Evolutionary conservation across 1,140 invertebrate species (phyloP).

Genomic region (Hycleus phaleratus): DNA sequence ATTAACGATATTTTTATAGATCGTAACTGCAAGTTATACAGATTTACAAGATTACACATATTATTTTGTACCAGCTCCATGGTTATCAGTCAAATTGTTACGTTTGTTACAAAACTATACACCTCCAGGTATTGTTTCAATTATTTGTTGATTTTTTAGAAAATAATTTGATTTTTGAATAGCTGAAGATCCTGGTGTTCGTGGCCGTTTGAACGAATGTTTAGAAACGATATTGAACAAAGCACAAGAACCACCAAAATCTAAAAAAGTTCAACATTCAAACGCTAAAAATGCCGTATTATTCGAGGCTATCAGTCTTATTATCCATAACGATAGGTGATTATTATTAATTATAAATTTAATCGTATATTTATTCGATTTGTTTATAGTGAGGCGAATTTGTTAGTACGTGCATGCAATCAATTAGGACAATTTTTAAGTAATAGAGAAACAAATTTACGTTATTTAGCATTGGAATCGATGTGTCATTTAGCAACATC

Average conservation of each 20-base stretch:
- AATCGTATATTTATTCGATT: neutral
- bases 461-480: slow-evolving; percentile 96
- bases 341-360: slow-evolving; percentile 1
- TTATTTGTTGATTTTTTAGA: neutral
- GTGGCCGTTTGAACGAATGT: slow-evolving; percentile 93
- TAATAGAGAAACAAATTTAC: slow-evolving; percentile 96
- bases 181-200: slow-evolving; percentile 87
- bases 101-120: slow-evolving; percentile 97
- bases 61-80: slow-evolving; percentile 99
- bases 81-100: slow-evolving; percentile 97
- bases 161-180: slow-evolving; percentile 11
- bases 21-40: slow-evolving; percentile 96
- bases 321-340: slow-evolving; percentile 95
- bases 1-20: slow-evolving; percentile 49
- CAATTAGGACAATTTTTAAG: slow-evolving; percentile 98
- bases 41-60: slow-evolving; percentile 99
- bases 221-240: slow-evolving; percentile 99
- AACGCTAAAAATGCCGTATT: slow-evolving; percentile 99
- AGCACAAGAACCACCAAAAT: slow-evolving; percentile 98
- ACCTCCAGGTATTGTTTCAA: slow-evolving; percentile 64
- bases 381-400: slow-evolving; percentile 77
- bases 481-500: slow-evolving; percentile 99
- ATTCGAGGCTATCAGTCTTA: slow-evolving; percentile 99
- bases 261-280: slow-evolving; percentile 99
- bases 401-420: slow-evolving; percentile 96